Conservation (phyloP, 2,888 invertebrate genomes). For the Drosophila pseudotalamancana region DNA sequence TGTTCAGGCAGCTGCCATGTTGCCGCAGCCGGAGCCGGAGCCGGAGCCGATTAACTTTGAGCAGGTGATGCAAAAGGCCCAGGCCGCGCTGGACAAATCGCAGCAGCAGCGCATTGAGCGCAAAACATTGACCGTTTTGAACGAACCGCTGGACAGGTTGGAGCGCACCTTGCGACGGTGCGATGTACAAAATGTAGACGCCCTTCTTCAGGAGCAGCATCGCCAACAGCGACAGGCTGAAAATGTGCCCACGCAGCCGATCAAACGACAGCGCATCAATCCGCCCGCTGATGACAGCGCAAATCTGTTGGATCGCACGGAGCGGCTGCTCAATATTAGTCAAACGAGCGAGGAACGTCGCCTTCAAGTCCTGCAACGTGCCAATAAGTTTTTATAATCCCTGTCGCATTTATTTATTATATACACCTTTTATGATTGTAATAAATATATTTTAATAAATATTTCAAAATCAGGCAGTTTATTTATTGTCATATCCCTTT, state of each 20-base stretch:
- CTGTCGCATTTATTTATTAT: background rate
- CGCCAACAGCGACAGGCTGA: slow-evolving; percentile 1
- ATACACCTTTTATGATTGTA: background rate
- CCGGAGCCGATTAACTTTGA: slow-evolving; percentile 18
- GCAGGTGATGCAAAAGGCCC: slow-evolving; percentile 38
- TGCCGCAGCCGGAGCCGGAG: background rate
- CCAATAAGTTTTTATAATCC: slow-evolving; percentile 35
- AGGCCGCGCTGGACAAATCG: slow-evolving; percentile 24
- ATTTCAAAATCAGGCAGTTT: no score
- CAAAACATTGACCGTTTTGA: slow-evolving; percentile 24
- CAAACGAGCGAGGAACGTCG: slow-evolving; percentile 28
- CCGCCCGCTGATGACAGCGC: background rate
- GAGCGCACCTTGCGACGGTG: slow-evolving; percentile 9
- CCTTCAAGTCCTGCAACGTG: slow-evolving; percentile 29
- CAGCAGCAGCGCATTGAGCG: slow-evolving; percentile 12
- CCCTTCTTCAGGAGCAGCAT: background rate
- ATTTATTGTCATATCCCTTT: background rate
- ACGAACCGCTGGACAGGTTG: slow-evolving; percentile 13
- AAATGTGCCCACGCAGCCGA: slow-evolving; percentile 12
- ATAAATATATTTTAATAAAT: background rate
- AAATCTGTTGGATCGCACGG: slow-evolving; percentile 21
- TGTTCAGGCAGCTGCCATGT: rapidly evolving
- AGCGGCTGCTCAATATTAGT: slow-evolving; percentile 3
- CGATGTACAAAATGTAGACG: background rate
- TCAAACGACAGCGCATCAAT: slow-evolving; percentile 30